phyloP scores from a whole-genome alignment of 2,888 invertebrate species.

The Smittia sp. region DNA sequence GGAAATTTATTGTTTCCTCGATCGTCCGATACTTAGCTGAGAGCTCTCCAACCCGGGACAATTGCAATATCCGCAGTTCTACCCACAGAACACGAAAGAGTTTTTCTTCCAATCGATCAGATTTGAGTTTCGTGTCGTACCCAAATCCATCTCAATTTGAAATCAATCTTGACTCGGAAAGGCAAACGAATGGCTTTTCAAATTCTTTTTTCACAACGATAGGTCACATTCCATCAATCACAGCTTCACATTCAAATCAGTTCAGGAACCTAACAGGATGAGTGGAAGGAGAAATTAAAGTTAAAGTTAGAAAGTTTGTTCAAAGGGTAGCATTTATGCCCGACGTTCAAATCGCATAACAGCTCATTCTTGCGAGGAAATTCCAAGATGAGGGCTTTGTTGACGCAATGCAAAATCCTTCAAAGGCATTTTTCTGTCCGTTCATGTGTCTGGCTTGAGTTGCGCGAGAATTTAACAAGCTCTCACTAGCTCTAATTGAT shows the following conservation, averaged over 20 bases:
- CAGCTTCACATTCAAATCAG: not conserved
- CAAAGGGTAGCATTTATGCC: no score
- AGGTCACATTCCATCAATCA: conserved; percentile 20
- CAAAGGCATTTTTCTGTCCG: no score
- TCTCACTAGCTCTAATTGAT: no score
- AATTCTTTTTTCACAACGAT: not conserved
- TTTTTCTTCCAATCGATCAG: not conserved
- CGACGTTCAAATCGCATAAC: no score
- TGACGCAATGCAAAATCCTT: no score
- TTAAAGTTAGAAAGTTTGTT: no score
- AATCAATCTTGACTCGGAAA: conserved; percentile 13
- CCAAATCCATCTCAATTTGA: conserved; percentile 14
- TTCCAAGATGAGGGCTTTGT: no score
- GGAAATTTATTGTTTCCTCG: not conserved
- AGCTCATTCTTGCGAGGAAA: no score
- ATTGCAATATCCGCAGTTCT: not conserved
- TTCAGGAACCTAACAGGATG: no score
- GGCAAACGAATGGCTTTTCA: not conserved
- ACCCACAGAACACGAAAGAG: not conserved
- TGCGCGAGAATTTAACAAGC: no score
- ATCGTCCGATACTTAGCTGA: not conserved
- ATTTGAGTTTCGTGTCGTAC: not conserved
- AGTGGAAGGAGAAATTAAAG: no score
- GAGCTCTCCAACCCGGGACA: not conserved
- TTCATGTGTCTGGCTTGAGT: no score